Evolutionary conservation across 2,888 invertebrate species (phyloP).

Genomic region (Stramonita haemastoma): DNA sequence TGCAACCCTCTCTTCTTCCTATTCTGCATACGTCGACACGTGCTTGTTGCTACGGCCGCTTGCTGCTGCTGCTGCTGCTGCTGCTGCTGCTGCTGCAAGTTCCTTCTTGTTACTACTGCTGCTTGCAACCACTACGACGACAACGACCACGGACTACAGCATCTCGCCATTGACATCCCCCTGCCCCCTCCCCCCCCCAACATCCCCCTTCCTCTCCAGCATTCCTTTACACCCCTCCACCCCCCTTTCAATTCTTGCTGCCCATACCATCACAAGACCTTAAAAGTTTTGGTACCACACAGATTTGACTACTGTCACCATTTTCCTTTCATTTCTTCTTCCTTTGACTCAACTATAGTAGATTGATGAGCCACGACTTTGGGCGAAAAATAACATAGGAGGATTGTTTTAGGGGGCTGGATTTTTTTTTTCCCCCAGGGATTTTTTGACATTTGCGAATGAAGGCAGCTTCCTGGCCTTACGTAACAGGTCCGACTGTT

Average conservation of each 20-base stretch:
- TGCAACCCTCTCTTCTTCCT: slow-evolving; percentile 13
- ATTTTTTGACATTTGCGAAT: neutral
- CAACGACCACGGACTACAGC: neutral
- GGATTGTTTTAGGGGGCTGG: neutral
- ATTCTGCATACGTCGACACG: slow-evolving; percentile 26
- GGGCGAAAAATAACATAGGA: neutral
- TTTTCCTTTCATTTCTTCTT: neutral
- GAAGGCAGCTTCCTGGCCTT: neutral
- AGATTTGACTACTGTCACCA: neutral
- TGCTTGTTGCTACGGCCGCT: slow-evolving; percentile 31
- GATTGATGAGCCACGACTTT: neutral
- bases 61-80: neutral
- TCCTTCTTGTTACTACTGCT: slow-evolving; percentile 9
- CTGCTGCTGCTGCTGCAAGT: neutral
- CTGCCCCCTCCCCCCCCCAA: neutral
- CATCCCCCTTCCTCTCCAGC: neutral
- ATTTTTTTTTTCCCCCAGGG: neutral
- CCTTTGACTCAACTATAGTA: neutral
- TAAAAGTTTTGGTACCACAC: neutral
- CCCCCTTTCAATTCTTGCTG: no score
- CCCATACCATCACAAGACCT: neutral
- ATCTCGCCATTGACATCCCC: neutral
- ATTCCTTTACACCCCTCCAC: no score
- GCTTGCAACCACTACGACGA: slow-evolving; percentile 17
- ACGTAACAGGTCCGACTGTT: slow-evolving; percentile 13